Base-by-base conservation (phyloP, 2,797 vertebrate genomes). In the Pangasius djambal region DNA sequence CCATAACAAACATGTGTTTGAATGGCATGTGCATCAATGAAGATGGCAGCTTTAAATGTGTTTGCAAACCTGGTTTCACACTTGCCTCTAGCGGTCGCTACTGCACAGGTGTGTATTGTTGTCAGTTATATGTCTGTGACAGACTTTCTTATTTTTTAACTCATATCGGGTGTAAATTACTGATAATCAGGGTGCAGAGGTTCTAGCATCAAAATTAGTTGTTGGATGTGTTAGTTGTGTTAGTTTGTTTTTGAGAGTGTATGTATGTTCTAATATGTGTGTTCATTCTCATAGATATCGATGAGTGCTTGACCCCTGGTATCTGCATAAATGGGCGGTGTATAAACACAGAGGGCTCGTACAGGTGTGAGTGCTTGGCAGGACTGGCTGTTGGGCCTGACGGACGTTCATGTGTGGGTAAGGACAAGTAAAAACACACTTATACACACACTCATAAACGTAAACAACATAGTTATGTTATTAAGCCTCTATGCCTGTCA, bases 11-110 rank as follows among this genome's bases (percentile, higher is more conserved):
- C 89, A 95, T 97, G 94, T 97, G 96, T 88, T 92, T 96, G 88
- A 96, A 97, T 86, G 96, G 96, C 55, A 96, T 97, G 96, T 97
- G 96, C 89, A 96, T 97, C 92, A 97, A 97, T 55, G 96, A 97
- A 87, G 96, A 96, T 79, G 96, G 96, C n/a, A 96, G 96, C 90
- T 97, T 96, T 89, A 96, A 96, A 91, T 97, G 96, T 87, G 95
- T 97, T 87, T 97, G 96, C 88, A 97, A 96, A 92, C 96, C 95
- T 52, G 96, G 96, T 75, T 97, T 96, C 94, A 90, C 92, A 50
- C 92, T 97, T 77, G 94, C 95, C 91, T 91, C 95, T 83, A 95
- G 93, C 88, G 96, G 95, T 0, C 95, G 93, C 77, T 96, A 95
- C 88, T 97, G 96, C 87, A 94, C 93, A 75, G 96, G 96, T 96